Conservation (phyloP, 2,113 vertebrate species). For the Sturnus vulgaris region DNA sequence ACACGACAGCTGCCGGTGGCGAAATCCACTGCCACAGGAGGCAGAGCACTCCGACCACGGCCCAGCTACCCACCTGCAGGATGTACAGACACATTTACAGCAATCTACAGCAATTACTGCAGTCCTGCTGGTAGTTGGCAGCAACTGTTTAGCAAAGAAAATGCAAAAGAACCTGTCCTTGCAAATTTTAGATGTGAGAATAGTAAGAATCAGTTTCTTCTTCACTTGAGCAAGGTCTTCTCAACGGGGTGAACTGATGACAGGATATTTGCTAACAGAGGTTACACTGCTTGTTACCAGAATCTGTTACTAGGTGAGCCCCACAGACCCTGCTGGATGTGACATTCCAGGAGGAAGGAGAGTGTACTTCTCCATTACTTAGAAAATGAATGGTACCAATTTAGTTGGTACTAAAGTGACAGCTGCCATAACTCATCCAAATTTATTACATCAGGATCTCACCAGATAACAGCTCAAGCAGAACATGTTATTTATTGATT, state of each 20-base stretch:
- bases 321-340: background rate
- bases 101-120: accelerated
- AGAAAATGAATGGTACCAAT: background rate
- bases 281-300: background rate
- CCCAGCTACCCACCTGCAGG: constrained; percentile 76
- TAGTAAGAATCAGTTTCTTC: background rate
- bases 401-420: background rate
- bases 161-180: background rate
- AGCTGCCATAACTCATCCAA: background rate
- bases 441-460: background rate
- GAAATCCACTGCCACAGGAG: constrained; percentile 78
- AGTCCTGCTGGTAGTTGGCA: background rate
- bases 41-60: constrained; percentile 82
- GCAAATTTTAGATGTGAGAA: background rate
- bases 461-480: background rate
- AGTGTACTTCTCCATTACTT: background rate
- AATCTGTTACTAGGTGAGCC: background rate
- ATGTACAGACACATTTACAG: background rate
- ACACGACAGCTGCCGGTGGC: constrained; percentile 75
- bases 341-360: background rate
- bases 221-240: background rate
- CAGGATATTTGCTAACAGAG: background rate
- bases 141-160: background rate
- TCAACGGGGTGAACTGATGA: background rate
- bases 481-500: background rate